phyloP scores from a whole-genome alignment of 92 coral and sea anemone genomes.

The Umimayanthus chanpuru region DNA sequence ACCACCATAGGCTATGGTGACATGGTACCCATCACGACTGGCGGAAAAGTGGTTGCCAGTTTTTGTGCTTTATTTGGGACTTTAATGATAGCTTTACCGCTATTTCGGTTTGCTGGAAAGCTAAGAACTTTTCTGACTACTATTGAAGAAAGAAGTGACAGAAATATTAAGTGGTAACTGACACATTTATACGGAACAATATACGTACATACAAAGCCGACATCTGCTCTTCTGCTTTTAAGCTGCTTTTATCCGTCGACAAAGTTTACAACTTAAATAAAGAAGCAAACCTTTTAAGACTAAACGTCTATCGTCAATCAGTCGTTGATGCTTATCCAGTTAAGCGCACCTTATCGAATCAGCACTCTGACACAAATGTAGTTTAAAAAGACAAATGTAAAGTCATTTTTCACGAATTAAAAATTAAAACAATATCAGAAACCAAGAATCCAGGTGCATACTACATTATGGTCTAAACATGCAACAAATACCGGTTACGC shows the following conservation, averaged over 20 bases:
- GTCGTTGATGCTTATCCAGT: not conserved
- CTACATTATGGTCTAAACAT: not conserved
- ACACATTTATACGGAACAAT: not conserved
- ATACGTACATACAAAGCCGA: not conserved
- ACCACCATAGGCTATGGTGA: constrained; percentile 95
- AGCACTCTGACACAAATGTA: too few relatives aligned
- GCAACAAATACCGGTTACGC: too few relatives aligned
- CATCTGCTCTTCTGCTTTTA: not conserved
- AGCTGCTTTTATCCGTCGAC: too few relatives aligned
- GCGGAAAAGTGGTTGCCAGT: constrained; percentile 75
- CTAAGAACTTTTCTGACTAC: constrained; percentile 53
- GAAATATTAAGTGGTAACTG: not conserved
- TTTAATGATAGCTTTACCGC: constrained; percentile 74
- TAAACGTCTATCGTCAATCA: not conserved
- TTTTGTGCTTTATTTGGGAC: constrained; percentile 83
- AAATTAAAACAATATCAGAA: not conserved
- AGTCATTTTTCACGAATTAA: not conserved
- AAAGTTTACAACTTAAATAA: too few relatives aligned
- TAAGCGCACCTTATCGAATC: not conserved
- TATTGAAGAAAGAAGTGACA: constrained; percentile 9
- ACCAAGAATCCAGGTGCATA: too few relatives aligned
- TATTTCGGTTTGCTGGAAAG: constrained; percentile 89
- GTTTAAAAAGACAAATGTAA: not conserved
- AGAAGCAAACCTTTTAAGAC: not conserved
- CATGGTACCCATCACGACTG: constrained; percentile 65